A percentile compares a stretch with the other conserved stretches of the same genome.
phyloP scores from a whole-genome alignment of 2,888 invertebrate genomes.

The Agapostemon virescens region DNA sequence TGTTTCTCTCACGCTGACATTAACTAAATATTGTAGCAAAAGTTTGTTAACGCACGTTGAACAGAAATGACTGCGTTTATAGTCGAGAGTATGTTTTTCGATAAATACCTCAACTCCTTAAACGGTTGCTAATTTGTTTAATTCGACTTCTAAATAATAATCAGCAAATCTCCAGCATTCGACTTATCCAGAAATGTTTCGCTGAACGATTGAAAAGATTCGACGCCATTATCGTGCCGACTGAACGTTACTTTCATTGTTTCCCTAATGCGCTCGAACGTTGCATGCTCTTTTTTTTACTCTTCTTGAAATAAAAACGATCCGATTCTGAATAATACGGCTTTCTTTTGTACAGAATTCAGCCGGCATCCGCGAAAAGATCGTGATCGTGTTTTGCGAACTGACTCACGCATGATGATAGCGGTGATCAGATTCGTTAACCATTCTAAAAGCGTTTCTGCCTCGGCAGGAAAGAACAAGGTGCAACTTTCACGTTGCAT shows the following conservation, averaged over 20 bases:
- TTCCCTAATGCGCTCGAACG: neutral
- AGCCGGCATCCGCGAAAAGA: conserved; percentile 53
- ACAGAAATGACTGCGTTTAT: neutral
- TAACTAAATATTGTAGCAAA: too few species aligned
- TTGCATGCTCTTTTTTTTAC: conserved; percentile 10
- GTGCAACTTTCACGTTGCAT: conserved; percentile 54
- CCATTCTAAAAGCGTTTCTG: conserved; percentile 28
- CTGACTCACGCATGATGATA: conserved; percentile 7
- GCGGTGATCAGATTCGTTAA: conserved; percentile 50
- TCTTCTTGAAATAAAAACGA: conserved; percentile 3
- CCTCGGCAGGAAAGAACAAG: conserved; percentile 22
- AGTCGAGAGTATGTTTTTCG: too few species aligned
- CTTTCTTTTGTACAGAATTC: conserved; percentile 58
- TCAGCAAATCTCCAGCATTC: neutral
- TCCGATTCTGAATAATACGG: conserved; percentile 15
- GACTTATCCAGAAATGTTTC: neutral
- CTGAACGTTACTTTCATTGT: conserved; percentile 19
- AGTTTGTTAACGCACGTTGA: neutral
- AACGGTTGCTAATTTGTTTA: neutral
- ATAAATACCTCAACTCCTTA: neutral
- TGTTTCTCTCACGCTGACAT: too few species aligned
- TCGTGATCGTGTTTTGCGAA: conserved; percentile 41
- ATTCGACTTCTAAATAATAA: neutral
- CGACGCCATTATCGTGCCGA: neutral
- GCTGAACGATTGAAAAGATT: neutral